Conservation (phyloP, 2,888 invertebrate genomes). For the Noctua pronuba region DNA sequence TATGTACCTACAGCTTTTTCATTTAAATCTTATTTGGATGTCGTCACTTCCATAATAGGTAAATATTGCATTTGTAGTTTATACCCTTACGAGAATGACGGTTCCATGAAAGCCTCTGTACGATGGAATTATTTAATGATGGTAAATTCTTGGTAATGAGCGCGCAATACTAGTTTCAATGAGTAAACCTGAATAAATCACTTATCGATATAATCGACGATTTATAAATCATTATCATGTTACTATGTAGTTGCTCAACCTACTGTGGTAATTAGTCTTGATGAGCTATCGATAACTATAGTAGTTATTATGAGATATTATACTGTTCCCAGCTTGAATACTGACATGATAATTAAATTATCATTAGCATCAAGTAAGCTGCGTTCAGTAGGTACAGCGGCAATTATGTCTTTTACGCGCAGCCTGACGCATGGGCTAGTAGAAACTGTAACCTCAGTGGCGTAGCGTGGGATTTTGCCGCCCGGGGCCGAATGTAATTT, state of each 20-base stretch:
- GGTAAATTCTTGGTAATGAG: slow-evolving; percentile 22
- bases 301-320: neutral
- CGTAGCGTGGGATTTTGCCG: too few species aligned
- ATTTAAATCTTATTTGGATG: neutral
- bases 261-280: slow-evolving; percentile 27
- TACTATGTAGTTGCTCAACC: neutral
- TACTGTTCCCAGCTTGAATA: neutral
- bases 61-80: neutral
- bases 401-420: neutral
- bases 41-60: neutral
- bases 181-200: slow-evolving; percentile 10
- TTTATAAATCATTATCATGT: slow-evolving; percentile 28
- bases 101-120: neutral
- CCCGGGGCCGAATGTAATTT: too few species aligned
- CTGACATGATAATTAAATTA: slow-evolving; percentile 15
- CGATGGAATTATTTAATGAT: slow-evolving; percentile 14
- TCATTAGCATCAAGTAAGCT: neutral
- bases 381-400: neutral
- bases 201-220: slow-evolving; percentile 20
- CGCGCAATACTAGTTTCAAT: slow-evolving; percentile 12
- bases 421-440: neutral
- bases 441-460: neutral
- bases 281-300: slow-evolving; percentile 9
- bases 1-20: neutral
- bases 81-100: neutral